phyloP scores from a whole-genome alignment of 2,888 invertebrate genomes.

The Agrypnus murinus region DNA sequence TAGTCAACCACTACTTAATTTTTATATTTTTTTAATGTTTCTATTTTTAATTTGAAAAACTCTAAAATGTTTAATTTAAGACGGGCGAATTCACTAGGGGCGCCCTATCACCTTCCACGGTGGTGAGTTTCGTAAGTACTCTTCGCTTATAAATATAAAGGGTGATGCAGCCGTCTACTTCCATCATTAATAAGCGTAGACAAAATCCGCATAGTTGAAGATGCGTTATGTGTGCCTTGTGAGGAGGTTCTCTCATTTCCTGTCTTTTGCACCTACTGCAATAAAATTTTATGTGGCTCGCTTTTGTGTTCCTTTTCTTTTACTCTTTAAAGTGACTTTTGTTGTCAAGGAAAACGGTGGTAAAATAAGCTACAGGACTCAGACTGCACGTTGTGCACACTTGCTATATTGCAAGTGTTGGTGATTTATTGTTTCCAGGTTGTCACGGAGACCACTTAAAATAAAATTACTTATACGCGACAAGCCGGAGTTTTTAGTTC shows the following conservation, averaged over 20 bases:
- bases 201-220: constrained; percentile 49
- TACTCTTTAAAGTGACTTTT: constrained; percentile 49
- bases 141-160: too few relatives aligned
- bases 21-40: too few relatives aligned
- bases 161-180: too few relatives aligned
- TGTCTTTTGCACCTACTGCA: constrained; percentile 52
- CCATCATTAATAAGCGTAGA: too few relatives aligned
- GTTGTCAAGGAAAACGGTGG: constrained; percentile 41
- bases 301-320: constrained; percentile 40
- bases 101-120: too few relatives aligned
- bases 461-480: constrained; percentile 12
- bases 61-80: too few relatives aligned
- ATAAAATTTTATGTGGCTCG: constrained; percentile 49
- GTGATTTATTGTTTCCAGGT: constrained; percentile 26
- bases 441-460: constrained; percentile 17
- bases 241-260: constrained; percentile 50
- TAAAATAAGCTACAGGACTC: constrained; percentile 20
- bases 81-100: too few relatives aligned
- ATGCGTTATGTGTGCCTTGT: constrained; percentile 46
- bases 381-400: constrained; percentile 28
- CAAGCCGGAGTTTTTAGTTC: background rate
- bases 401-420: constrained; percentile 11
- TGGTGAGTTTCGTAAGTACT: too few relatives aligned
- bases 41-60: too few relatives aligned
- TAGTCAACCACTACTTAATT: too few relatives aligned